phyloP scores from a whole-genome alignment of 1,140 invertebrate species.

The Halictus rubicundus region DNA sequence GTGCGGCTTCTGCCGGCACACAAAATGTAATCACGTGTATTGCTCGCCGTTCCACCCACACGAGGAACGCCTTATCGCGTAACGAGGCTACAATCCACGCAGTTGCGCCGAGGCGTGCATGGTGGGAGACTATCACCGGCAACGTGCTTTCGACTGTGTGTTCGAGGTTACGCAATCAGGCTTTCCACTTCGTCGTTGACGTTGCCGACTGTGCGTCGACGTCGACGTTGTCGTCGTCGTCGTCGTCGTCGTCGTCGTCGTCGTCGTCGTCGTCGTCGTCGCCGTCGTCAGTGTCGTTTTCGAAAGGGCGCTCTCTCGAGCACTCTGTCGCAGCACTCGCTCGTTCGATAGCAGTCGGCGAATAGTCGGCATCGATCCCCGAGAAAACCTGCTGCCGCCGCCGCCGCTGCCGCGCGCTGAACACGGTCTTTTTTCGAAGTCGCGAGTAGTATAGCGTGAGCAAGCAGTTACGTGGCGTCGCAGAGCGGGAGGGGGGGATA shows the following conservation, averaged over 20 bases:
- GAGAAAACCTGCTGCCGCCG: constrained; percentile 52
- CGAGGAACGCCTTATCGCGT: constrained; percentile 47
- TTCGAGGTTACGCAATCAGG: constrained; percentile 65
- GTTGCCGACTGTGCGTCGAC: constrained; percentile 38
- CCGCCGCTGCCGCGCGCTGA: constrained; percentile 48
- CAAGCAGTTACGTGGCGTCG: constrained; percentile 25
- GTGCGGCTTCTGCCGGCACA: constrained; percentile 40
- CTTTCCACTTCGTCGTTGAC: constrained; percentile 51
- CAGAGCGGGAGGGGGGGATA: background rate
- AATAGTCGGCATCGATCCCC: constrained; percentile 56
- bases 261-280: constrained; percentile 22
- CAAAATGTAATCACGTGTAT: constrained; percentile 47
- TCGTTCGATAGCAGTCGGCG: constrained; percentile 60
- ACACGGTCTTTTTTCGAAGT: constrained; percentile 52
- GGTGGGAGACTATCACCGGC: constrained; percentile 52
- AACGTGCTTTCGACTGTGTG: constrained; percentile 61
- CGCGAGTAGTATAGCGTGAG: constrained; percentile 33
- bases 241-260: constrained; percentile 52
- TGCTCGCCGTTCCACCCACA: constrained; percentile 47
- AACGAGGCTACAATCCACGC: constrained; percentile 48
- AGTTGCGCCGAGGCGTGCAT: constrained; percentile 31
- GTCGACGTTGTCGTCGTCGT: constrained; percentile 31
- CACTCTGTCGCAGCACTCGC: constrained; percentile 53
- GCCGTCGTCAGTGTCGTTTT: constrained; percentile 43
- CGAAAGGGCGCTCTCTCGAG: constrained; percentile 27